Percentiles rank a stretch among this genome's conserved stretches.
phyloP scores from a whole-genome alignment of 2,797 vertebrate genomes.

The Sandelia bainsii region DNA sequence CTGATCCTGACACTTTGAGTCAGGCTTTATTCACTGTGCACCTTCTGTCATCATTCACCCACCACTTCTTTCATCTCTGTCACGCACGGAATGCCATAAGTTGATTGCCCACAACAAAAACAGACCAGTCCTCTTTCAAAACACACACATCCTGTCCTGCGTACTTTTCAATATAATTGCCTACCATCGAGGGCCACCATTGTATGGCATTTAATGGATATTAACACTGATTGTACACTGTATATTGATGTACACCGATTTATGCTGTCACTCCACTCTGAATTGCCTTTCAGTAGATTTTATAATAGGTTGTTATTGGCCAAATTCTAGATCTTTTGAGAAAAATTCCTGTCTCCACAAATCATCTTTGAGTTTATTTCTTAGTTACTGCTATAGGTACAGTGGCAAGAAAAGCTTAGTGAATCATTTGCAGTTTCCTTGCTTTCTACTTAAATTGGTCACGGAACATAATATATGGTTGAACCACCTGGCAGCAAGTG shows the following conservation, averaged over 20 bases:
- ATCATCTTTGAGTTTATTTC: conserved; percentile 41
- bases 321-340: conserved; percentile 43
- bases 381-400: conserved; percentile 32
- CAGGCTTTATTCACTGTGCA: conserved; percentile 70
- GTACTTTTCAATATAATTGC: conserved; percentile 6
- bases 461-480: too few relatives aligned
- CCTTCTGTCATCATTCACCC: conserved; percentile 55
- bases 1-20: conserved; percentile 69
- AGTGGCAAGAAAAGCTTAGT: too few relatives aligned
- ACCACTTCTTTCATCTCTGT: conserved; percentile 65
- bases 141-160: conserved; percentile 8
- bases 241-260: conserved; percentile 38
- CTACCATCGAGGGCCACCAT: conserved; percentile 36
- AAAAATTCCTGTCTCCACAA: conserved; percentile 48
- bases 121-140: conserved; percentile 5
- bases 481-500: too few relatives aligned
- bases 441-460: too few relatives aligned
- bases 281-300: conserved; percentile 31
- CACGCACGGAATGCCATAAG: conserved; percentile 47
- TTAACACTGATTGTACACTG: conserved; percentile 1
- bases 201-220: conserved; percentile 31
- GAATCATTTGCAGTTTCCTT: too few relatives aligned
- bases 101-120: conserved; percentile 49
- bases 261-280: conserved; percentile 20
- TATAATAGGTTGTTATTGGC: conserved; percentile 33